phyloP scores from a whole-genome alignment of 2,888 invertebrate species.

The Nymphalis polychloros region DNA sequence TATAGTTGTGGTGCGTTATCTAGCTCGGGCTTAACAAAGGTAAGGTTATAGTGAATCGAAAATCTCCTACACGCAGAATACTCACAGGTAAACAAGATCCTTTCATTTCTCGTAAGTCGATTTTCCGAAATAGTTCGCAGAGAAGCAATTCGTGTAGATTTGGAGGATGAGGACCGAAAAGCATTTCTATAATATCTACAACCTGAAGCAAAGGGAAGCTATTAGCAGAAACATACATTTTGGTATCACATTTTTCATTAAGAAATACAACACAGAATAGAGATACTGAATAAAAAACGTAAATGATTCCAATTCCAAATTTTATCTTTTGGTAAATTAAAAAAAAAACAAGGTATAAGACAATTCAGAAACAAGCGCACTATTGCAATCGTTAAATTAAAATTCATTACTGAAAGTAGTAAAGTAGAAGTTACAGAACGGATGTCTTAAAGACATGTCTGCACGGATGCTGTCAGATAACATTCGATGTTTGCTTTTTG shows the following conservation, averaged over 20 bases:
- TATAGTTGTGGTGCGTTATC: no score
- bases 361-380: no score
- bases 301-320: no score
- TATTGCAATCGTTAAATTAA: no score
- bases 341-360: no score
- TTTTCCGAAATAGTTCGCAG: constrained; percentile 92
- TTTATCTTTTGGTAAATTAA: no score
- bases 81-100: constrained; percentile 89
- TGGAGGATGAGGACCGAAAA: constrained; percentile 89
- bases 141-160: constrained; percentile 90
- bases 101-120: constrained; percentile 93
- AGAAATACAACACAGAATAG: neutral
- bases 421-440: no score
- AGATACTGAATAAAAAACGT: no score
- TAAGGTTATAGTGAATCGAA: neutral
- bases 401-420: no score
- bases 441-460: no score
- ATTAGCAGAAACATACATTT: neutral
- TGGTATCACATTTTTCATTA: neutral
- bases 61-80: constrained; percentile 20
- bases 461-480: no score
- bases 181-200: constrained; percentile 88
- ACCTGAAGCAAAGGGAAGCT: constrained; percentile 79
- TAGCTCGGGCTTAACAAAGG: no score
- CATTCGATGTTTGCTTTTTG: neutral